Percentiles rank a stretch among this genome's conserved stretches.
Evolutionary conservation across 2,797 vertebrate genomes (phyloP).

Genomic region (Knipowitschia caucasica): DNA sequence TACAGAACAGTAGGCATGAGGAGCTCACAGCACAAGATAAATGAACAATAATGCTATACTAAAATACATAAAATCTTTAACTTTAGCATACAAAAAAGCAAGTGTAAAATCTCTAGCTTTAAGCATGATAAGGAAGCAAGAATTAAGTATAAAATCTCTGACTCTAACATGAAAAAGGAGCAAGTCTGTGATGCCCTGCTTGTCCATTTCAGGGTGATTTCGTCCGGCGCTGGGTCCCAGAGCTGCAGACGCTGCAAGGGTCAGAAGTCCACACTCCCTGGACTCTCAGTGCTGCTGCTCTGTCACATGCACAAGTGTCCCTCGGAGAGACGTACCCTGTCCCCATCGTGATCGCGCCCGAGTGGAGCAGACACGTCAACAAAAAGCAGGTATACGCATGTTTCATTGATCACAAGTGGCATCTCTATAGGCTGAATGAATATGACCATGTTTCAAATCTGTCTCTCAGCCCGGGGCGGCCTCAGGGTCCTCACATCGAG

Average conservation of each 20-base stretch:
- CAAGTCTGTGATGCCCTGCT: neutral
- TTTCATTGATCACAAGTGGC: too few relatives aligned
- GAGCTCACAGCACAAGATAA: too few relatives aligned
- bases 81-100: too few relatives aligned
- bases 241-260: constrained; percentile 72
- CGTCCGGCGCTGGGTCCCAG: constrained; percentile 76
- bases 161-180: too few relatives aligned
- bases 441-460: neutral
- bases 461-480: constrained; percentile 51
- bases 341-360: constrained; percentile 73
- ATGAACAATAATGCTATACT: too few relatives aligned
- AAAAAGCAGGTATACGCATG: constrained; percentile 66
- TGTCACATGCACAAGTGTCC: constrained; percentile 65
- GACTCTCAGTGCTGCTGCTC: constrained; percentile 66
- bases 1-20: too few relatives aligned
- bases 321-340: constrained; percentile 75
- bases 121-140: too few relatives aligned
- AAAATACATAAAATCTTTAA: too few relatives aligned
- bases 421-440: neutral
- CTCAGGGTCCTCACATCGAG: constrained; percentile 49
- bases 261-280: constrained; percentile 77
- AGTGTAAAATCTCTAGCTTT: too few relatives aligned
- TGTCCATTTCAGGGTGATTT: constrained; percentile 77
- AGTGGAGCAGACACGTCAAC: constrained; percentile 73
- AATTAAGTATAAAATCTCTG: too few relatives aligned